These are phyloP conservation scores for Trachemys scripta DNA, from an alignment of 2,113 vertebrate species.

Conservation along the genomic window DNA sequence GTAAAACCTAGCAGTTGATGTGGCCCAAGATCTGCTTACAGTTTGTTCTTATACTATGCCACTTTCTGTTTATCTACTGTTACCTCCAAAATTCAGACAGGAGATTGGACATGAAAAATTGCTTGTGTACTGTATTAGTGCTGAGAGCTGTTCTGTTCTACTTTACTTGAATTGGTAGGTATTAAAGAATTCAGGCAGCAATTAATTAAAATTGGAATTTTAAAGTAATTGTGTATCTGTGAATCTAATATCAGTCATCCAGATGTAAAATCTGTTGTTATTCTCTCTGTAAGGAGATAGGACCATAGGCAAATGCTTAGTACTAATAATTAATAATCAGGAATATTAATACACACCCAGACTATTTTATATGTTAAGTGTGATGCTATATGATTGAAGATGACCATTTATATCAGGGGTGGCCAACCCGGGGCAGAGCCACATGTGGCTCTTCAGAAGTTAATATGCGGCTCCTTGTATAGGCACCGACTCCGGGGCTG, in stretches of 20 bases:
- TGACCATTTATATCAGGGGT: background rate
- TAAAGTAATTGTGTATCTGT: background rate
- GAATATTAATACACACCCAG: background rate
- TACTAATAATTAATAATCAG: constrained; percentile 12
- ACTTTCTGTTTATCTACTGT: constrained; percentile 42
- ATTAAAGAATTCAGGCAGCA: constrained; percentile 26
- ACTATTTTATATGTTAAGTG: background rate
- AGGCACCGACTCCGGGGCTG: too few species aligned
- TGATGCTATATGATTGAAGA: background rate
- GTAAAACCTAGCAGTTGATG: background rate
- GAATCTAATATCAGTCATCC: background rate
- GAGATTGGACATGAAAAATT: constrained; percentile 3
- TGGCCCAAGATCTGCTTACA: constrained; percentile 3
- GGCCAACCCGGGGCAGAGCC: too few species aligned
- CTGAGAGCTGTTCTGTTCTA: constrained; percentile 13
- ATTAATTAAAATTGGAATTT: constrained; percentile 27
- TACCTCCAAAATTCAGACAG: constrained; percentile 1
- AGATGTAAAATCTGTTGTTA: background rate
- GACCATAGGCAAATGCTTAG: background rate
- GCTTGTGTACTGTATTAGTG: background rate
- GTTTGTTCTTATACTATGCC: background rate
- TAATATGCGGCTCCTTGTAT: too few species aligned
- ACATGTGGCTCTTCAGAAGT: too few species aligned
- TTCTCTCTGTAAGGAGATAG: background rate
- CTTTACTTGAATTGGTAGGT: constrained; percentile 22